A percentile compares a stretch with the other conserved stretches of the same genome.
phyloP scores from a whole-genome alignment of 2,888 invertebrate genomes.

The Caenorhabditis virilis region DNA sequence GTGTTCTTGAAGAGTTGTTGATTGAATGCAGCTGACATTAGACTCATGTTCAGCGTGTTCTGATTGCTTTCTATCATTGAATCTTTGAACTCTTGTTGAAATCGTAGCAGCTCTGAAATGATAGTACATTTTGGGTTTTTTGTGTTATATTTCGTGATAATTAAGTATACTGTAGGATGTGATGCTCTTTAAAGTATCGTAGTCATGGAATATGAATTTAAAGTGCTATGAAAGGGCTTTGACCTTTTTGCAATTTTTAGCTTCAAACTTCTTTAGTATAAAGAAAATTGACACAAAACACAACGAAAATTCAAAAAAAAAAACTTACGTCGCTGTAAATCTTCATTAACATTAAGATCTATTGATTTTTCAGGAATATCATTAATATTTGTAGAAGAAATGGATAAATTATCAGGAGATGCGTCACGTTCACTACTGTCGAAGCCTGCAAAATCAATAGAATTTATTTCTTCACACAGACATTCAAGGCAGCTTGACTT shows the following conservation, averaged over 20 bases:
- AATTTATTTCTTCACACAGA: neutral
- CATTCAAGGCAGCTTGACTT: neutral
- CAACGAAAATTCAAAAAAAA: neutral
- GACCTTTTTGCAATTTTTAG: neutral
- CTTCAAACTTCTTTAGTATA: no score
- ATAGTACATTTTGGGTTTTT: neutral
- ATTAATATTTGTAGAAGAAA: constrained; percentile 31
- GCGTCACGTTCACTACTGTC: constrained; percentile 46
- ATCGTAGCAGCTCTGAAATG: constrained; percentile 47
- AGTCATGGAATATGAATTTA: no score
- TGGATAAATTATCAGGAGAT: constrained; percentile 49
- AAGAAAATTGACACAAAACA: no score
- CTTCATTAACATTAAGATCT: constrained; percentile 29
- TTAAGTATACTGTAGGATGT: no score
- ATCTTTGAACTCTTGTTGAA: constrained; percentile 44
- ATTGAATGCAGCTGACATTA: constrained; percentile 46
- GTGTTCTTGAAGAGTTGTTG: constrained; percentile 31
- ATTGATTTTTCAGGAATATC: constrained; percentile 21
- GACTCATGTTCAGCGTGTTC: constrained; percentile 40
- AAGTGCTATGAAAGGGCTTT: no score
- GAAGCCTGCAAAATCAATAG: constrained; percentile 9
- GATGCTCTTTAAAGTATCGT: no score
- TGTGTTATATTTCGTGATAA: no score
- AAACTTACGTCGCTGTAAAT: constrained; percentile 44
- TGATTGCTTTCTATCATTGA: constrained; percentile 35